Evolutionary conservation across 2,113 vertebrate genomes (phyloP).

Genomic region (Rattus rattus): DNA sequence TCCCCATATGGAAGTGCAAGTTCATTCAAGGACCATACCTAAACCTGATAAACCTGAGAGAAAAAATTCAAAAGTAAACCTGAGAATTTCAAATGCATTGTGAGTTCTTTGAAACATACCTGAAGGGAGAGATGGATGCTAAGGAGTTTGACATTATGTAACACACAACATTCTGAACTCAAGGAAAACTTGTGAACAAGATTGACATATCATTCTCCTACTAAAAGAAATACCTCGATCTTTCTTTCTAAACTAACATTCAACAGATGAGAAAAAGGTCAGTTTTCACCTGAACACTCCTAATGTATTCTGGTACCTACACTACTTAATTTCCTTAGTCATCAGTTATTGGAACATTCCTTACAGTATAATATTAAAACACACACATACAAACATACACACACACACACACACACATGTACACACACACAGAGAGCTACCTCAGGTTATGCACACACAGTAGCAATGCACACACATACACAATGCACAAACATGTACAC

Average conservation of each 20-base stretch:
- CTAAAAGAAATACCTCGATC: neutral
- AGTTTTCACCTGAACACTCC: neutral
- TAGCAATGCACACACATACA: too few species aligned
- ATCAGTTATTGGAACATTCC: neutral
- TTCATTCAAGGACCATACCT: neutral
- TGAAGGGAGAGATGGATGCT: neutral
- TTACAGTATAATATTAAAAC: neutral
- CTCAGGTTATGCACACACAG: too few species aligned
- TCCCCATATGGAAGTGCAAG: neutral
- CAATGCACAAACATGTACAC: too few species aligned
- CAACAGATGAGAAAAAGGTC: neutral
- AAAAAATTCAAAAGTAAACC: neutral
- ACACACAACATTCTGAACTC: neutral
- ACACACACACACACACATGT: too few species aligned
- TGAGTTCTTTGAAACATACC: neutral
- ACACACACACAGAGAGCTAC: too few species aligned
- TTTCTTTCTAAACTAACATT: constrained; percentile 11
- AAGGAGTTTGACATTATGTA: neutral
- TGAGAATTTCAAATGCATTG: neutral
- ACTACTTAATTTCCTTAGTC: neutral
- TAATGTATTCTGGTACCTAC: neutral
- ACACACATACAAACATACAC: too few species aligned
- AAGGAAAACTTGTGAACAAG: neutral
- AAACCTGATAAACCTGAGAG: constrained; percentile 31
- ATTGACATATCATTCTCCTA: neutral